Base-by-base conservation (phyloP, 2,797 vertebrate species). In the Pristis pectinata region DNA sequence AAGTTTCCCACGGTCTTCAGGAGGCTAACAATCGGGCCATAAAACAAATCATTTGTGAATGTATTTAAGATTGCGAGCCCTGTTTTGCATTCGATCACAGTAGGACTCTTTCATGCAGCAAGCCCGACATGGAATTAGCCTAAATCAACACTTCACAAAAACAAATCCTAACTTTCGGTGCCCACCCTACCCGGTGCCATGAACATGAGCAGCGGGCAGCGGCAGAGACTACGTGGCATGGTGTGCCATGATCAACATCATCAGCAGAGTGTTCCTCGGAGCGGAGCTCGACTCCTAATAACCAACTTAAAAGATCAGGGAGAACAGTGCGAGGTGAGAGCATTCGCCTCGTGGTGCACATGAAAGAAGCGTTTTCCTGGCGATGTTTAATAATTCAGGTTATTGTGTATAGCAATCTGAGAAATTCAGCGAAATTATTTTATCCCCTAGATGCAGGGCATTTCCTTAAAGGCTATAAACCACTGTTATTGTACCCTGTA, bases 1-100 rank as follows among this genome's bases (percentile, higher is more conserved):
- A 72, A 34, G 41, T 74, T 93, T 94, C 92, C 70, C 92, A 94
- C 92, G 70, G 92, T n/a, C 92, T 53, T 34, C 15, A 91, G 61
- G n/a, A 8, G 61, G 19, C 61, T n/a, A 91, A 91, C n/a, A 41
- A 67, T 24, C 19, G 27, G 44, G 49, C 27, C 92, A 94, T 53
- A 76, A 94, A 94, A 94, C 92, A 94, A 41, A 44, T 53, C 67
- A 93, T 27, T 22, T 74, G 59, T 64, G 87, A 41, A 37, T 91
- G 17, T 34, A 53, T 34, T 74, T 49, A 19, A 53, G 70, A 94
- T 44, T 24, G 41, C 11, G 72, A 94, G 70, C 37, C 92, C 72
- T 41, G 13, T 56, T 94, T 94, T 56, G 92, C 49, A 44, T 94
- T 76, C 24, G 70, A 76, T 49, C 41, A 19, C 67, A 53, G 92